Conservation (phyloP, 2,888 invertebrate genomes). For the Prosopocoilus inquinatus region DNA sequence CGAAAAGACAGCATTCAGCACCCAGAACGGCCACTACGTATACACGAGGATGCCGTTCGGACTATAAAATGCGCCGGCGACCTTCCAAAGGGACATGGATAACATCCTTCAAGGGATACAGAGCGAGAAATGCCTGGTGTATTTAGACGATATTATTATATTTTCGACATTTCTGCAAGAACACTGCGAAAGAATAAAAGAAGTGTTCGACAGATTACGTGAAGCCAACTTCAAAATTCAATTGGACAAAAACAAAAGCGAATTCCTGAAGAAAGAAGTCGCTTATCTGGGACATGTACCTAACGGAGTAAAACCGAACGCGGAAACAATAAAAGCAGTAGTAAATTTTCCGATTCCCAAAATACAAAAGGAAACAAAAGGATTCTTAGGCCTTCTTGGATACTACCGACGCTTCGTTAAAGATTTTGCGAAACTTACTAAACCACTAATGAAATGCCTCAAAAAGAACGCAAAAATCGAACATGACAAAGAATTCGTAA, state of each 20-base stretch:
- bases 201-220: conserved; percentile 22
- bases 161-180: conserved; percentile 25
- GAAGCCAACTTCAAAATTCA: conserved; percentile 25
- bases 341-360: conserved; percentile 12
- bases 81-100: too few relatives aligned
- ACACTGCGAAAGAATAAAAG: conserved; percentile 22
- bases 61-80: background rate
- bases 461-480: background rate
- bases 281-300: conserved; percentile 12
- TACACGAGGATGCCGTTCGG: too few relatives aligned
- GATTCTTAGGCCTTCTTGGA: conserved; percentile 8
- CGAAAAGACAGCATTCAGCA: too few relatives aligned
- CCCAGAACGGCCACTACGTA: too few relatives aligned
- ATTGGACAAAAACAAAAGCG: conserved; percentile 20
- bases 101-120: too few relatives aligned
- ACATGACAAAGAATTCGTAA: too few relatives aligned
- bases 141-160: conserved; percentile 35
- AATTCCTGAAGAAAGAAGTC: conserved; percentile 10
- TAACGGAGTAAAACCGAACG: conserved; percentile 18
- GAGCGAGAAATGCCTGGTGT: too few relatives aligned
- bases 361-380: conserved; percentile 10
- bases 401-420: too few relatives aligned
- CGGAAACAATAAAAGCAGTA: conserved; percentile 8
- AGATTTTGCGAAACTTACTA: conserved; percentile 11
- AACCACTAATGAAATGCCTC: conserved; percentile 6